These are phyloP conservation scores for Brachyrhaphis roseni DNA, from an alignment of 2,797 vertebrate genomes.

Conservation along the genomic window DNA sequence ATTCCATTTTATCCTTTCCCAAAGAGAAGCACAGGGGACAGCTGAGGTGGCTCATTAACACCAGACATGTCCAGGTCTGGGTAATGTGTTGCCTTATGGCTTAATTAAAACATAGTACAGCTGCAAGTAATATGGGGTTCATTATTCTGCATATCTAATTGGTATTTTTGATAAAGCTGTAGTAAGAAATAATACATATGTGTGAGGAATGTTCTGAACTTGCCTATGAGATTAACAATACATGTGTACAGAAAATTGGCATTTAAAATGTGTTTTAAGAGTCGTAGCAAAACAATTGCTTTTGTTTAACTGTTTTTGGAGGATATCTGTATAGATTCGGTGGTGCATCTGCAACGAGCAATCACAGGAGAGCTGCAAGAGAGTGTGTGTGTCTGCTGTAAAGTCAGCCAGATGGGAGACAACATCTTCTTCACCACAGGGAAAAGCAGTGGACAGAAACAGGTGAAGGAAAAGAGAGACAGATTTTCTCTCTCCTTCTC, in stretches of 20 bases:
- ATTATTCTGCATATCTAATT: neutral
- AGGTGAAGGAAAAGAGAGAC: constrained; percentile 37
- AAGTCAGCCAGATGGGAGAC: constrained; percentile 80
- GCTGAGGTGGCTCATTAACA: constrained; percentile 68
- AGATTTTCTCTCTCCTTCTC: neutral
- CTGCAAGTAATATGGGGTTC: constrained; percentile 4
- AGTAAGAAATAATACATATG: neutral
- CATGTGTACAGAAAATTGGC: neutral
- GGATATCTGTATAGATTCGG: constrained; percentile 54
- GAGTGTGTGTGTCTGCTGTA: constrained; percentile 70
- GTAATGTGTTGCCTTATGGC: constrained; percentile 51
- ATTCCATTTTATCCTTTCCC: constrained; percentile 61
- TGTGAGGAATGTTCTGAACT: constrained; percentile 1
- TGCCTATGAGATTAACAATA: neutral
- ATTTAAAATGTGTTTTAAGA: neutral
- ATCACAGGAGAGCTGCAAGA: constrained; percentile 65
- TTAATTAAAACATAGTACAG: constrained; percentile 51
- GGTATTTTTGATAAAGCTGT: neutral
- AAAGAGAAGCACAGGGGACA: constrained; percentile 59
- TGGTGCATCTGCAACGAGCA: constrained; percentile 50
- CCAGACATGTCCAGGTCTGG: constrained; percentile 42
- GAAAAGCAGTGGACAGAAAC: constrained; percentile 65
- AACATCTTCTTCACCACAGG: constrained; percentile 74
- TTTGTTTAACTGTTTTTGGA: constrained; percentile 25
- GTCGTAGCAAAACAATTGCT: neutral